A percentile compares a stretch with the other conserved stretches of the same genome.
Evolutionary conservation across 2,113 vertebrate species (phyloP).

Genomic region (Silurus asotus): DNA sequence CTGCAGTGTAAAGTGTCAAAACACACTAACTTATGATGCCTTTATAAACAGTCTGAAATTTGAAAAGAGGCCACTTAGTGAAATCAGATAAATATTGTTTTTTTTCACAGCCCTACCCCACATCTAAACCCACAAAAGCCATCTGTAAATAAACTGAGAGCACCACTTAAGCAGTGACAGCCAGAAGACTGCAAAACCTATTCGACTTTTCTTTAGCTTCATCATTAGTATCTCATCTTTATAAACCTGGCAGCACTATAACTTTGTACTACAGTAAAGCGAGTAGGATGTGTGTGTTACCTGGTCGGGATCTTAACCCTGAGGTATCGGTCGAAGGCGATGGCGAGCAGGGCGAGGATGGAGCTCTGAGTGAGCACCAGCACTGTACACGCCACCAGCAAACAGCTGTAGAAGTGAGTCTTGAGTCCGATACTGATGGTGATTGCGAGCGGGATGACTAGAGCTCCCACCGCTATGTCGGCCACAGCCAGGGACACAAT

Average conservation of each 20-base stretch:
- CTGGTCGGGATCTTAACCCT: constrained; percentile 95
- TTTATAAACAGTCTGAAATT: neutral
- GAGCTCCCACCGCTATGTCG: constrained; percentile 92
- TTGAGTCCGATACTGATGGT: constrained; percentile 89
- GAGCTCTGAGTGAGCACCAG: constrained; percentile 98
- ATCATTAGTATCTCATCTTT: neutral
- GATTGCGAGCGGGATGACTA: constrained; percentile 94
- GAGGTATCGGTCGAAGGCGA: constrained; percentile 93
- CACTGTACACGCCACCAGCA: constrained; percentile 91
- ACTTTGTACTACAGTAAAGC: neutral
- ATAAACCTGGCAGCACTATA: neutral
- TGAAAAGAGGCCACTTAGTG: neutral
- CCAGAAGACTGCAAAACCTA: neutral
- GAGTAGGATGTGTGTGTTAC: constrained; percentile 66
- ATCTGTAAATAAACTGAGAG: neutral
- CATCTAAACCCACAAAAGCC: neutral
- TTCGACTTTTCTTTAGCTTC: neutral
- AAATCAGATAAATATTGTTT: neutral
- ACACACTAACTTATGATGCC: neutral
- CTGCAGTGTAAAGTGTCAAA: too few species aligned
- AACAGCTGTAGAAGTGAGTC: constrained; percentile 93
- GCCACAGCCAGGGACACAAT: constrained; percentile 93
- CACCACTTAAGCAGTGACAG: neutral
- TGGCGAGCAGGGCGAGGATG: constrained; percentile 93
- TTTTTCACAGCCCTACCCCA: neutral